Conservation (phyloP, 2,113 vertebrate genomes). For the Empidonax traillii region DNA sequence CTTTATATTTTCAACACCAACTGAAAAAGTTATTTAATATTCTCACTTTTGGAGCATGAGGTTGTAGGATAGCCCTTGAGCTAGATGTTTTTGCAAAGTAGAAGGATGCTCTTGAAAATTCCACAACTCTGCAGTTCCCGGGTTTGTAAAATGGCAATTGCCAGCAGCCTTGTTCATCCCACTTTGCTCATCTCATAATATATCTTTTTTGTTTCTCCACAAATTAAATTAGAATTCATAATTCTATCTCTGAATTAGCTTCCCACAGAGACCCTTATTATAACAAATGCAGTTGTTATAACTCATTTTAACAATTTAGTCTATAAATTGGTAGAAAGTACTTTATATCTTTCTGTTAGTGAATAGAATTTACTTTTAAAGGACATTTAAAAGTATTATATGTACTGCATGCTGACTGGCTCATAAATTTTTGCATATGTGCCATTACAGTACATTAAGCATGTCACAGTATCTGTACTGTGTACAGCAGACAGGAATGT, state of each 20-base stretch:
- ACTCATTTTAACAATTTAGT: conserved; percentile 33
- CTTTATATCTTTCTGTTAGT: not conserved
- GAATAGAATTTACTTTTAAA: conserved; percentile 14
- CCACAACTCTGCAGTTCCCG: not conserved
- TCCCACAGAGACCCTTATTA: conserved; percentile 48
- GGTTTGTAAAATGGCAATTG: not conserved
- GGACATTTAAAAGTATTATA: not conserved
- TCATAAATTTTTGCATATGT: not conserved
- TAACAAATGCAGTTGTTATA: conserved; percentile 38
- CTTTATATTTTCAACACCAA: not conserved
- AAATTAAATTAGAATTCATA: conserved; percentile 67
- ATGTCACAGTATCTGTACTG: not conserved
- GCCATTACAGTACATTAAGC: not conserved
- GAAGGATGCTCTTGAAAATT: not conserved
- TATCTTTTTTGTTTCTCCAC: conserved; percentile 20
- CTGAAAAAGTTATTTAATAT: not conserved
- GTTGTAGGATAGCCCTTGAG: not conserved
- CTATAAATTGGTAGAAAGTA: conserved; percentile 29
- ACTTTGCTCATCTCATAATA: not conserved
- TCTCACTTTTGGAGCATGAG: not conserved
- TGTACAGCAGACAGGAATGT: not conserved
- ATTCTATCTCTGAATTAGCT: conserved; percentile 49
- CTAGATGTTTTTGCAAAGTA: not conserved
- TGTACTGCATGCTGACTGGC: not conserved
- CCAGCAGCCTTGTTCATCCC: not conserved